These are phyloP conservation scores for Cepaea hortensis DNA, from an alignment of 2,888 invertebrate genomes.

Conservation along the genomic window DNA sequence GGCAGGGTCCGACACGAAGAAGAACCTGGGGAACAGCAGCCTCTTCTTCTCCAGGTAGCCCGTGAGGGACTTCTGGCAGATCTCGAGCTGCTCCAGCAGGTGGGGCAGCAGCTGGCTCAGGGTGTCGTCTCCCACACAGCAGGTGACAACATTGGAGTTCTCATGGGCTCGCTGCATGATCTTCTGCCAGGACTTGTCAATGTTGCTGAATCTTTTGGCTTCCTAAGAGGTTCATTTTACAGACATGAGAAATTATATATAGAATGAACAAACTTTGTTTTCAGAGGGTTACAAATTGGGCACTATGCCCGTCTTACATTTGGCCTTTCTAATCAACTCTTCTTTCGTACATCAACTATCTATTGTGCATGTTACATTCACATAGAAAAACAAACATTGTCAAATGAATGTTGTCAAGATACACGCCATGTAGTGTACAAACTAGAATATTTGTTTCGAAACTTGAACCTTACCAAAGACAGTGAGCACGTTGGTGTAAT, in stretches of 20 bases:
- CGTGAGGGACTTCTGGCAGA: constrained; percentile 96
- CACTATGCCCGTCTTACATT: no score
- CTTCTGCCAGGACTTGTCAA: constrained; percentile 98
- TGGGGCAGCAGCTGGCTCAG: constrained; percentile 93
- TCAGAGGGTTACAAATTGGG: no score
- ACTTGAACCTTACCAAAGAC: no score
- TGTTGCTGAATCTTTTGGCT: constrained; percentile 86
- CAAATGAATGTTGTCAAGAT: neutral
- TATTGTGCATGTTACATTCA: no score
- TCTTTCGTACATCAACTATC: no score
- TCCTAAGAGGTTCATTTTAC: constrained; percentile 60
- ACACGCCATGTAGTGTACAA: neutral
- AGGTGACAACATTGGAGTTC: constrained; percentile 94
- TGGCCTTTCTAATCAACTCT: no score
- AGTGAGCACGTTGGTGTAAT: no score
- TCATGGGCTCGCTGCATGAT: constrained; percentile 94
- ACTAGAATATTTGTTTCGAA: no score
- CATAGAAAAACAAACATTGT: no score
- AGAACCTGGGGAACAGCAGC: constrained; percentile 76
- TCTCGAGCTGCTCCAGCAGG: constrained; percentile 94
- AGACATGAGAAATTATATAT: neutral
- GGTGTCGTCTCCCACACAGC: constrained; percentile 96
- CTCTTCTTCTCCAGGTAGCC: constrained; percentile 80
- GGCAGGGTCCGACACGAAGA: constrained; percentile 77
- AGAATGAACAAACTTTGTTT: neutral